Evolutionary conservation across 2,888 invertebrate species (phyloP).

Genomic region (Drosophila maculinotata): DNA sequence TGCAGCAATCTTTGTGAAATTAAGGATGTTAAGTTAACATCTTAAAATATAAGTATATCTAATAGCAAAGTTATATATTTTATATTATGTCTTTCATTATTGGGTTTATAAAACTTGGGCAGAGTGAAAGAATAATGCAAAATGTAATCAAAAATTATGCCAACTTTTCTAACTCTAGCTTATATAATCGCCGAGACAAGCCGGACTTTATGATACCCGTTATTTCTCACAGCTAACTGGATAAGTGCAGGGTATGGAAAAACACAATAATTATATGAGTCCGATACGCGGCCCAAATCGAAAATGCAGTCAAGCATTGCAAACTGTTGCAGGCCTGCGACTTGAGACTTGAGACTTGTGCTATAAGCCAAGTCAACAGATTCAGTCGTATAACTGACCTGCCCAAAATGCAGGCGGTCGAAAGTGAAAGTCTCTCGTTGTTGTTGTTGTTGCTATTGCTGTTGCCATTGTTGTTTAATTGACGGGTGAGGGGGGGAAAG

Average conservation of each 20-base stretch:
- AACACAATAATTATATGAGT: constrained; percentile 66
- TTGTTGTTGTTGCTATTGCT: constrained; percentile 24
- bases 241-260: constrained; percentile 37
- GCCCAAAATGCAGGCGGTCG: constrained; percentile 63
- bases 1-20: too few species aligned
- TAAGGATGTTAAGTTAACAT: too few species aligned
- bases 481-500: constrained; percentile 40
- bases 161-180: not conserved
- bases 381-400: constrained; percentile 62
- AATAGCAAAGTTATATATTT: too few species aligned
- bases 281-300: constrained; percentile 62
- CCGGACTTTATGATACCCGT: not conserved
- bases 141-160: not conserved
- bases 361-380: constrained; percentile 36
- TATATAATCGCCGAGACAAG: not conserved
- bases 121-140: too few species aligned
- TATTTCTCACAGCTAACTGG: not conserved
- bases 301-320: constrained; percentile 72
- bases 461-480: constrained; percentile 25
- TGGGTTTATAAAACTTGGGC: too few species aligned
- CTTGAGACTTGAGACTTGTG: constrained; percentile 23
- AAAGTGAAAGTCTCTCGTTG: constrained; percentile 69
- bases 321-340: constrained; percentile 23
- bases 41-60: too few species aligned
- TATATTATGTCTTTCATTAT: too few species aligned